Evolutionary conservation across 1,140 invertebrate genomes (phyloP), one percentile per base, ranked within the genome.

Genomic region (Heliothis virescens): DNA sequence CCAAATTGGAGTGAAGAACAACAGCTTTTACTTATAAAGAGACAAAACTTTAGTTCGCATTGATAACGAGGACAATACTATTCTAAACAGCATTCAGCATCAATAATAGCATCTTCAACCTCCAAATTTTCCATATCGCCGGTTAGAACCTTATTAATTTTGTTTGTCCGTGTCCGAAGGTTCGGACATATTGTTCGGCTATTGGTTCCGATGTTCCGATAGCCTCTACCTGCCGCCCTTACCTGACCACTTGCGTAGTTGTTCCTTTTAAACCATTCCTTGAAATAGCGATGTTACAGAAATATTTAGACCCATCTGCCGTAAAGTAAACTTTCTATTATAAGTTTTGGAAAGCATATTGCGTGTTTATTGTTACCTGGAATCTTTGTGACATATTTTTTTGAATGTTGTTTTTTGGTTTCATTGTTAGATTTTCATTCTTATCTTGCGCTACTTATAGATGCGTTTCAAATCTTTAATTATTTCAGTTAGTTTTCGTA

Each of bases 141-240:
- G 21, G 29, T 62, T 50, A 57, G 65, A 18, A 26, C 34, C 3
- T 65, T 52, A 53, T 77, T 77, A 63, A 62, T 75, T 75, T 77
- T 77, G 74, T 77, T 65, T 77, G 74, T 77, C 74, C 29, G 60
- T 53, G 71, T 77, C 60, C 62, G 21, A 16, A 5, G 60, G 21
- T 50, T 76, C 48, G 74, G 60, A 18, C 72, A 34, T 72, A 50
- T 62, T 74, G 72, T 74, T 59, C 60, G 72, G 72, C 18, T 65
- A 52, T 77, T 65, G 74, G 74, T 65, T 63, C 74, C 59, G 60
- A 77, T 77, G 53, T 62, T 76, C 13, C 13, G 74, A 59, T 50
- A 53, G 47, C n/a, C 52, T 18, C 74, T 77, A 77, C 74, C 74
- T 77, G 74, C 48, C 26, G 16, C 10, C 10, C 47, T 63, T 77